Percentiles rank a stretch among this genome's conserved stretches.
phyloP scores from a whole-genome alignment of 2,113 vertebrate species.

The Lycocorax pyrrhopterus region DNA sequence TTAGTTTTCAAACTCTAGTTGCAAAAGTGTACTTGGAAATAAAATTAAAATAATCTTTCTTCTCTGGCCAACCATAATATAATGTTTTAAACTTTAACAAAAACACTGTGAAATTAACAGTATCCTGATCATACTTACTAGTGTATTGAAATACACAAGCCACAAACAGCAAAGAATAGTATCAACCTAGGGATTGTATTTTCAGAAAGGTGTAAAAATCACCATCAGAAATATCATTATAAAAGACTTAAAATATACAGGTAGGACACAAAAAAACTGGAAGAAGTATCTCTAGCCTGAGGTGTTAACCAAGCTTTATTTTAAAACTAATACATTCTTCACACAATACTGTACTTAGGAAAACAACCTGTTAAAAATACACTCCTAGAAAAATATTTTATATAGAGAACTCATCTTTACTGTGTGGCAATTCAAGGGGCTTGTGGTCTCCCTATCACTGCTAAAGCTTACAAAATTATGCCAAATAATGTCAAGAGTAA shows the following conservation, averaged over 20 bases:
- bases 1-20: not conserved
- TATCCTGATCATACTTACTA: not conserved
- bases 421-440: not conserved
- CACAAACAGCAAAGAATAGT: not conserved
- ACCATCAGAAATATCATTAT: not conserved
- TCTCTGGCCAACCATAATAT: not conserved
- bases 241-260: not conserved
- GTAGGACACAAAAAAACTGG: not conserved
- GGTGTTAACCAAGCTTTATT: not conserved
- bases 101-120: not conserved
- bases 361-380: not conserved
- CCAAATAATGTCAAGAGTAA: not conserved
- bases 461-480: not conserved
- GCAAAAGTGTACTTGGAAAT: not conserved
- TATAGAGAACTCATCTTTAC: not conserved
- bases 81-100: not conserved
- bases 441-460: not conserved
- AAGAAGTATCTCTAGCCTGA: not conserved
- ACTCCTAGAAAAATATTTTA: not conserved
- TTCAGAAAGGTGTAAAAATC: not conserved
- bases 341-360: not conserved
- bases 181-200: not conserved
- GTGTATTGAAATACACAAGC: not conserved
- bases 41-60: not conserved
- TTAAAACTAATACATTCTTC: not conserved